Percentiles rank a stretch among this genome's conserved stretches.
Evolutionary conservation across 2,113 vertebrate genomes (phyloP).

Genomic region (Aphyosemion australe): DNA sequence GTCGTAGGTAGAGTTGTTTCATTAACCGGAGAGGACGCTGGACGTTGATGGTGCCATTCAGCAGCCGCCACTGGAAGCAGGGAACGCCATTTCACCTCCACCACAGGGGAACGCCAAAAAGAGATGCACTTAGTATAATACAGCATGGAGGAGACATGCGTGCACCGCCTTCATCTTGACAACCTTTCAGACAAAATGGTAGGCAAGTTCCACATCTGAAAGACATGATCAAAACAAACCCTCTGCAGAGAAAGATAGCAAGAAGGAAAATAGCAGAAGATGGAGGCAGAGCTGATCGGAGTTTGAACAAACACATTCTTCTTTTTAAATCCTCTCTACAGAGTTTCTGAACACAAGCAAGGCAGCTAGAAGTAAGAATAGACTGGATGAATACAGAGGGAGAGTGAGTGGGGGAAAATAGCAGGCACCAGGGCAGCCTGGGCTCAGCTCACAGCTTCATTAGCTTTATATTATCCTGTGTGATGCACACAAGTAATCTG

Average conservation of each 20-base stretch:
- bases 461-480: conserved; percentile 43
- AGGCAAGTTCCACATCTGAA: conserved; percentile 5
- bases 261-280: neutral
- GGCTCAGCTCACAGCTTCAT: conserved; percentile 34
- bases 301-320: neutral
- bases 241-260: conserved; percentile 8
- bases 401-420: conserved; percentile 17
- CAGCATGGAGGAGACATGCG: conserved; percentile 5
- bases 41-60: conserved; percentile 13
- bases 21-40: conserved; percentile 45
- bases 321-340: conserved; percentile 4
- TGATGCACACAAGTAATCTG: conserved; percentile 8
- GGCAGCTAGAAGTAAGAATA: neutral
- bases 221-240: conserved; percentile 23
- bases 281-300: neutral
- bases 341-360: conserved; percentile 13
- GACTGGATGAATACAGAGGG: neutral
- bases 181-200: conserved; percentile 42
- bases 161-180: conserved; percentile 14
- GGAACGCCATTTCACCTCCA: conserved; percentile 16
- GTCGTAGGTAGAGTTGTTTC: conserved; percentile 32
- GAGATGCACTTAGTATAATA: conserved; percentile 57
- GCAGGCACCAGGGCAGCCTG: conserved; percentile 13
- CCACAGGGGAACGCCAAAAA: conserved; percentile 3
- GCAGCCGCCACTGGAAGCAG: conserved; percentile 12